phyloP scores from a whole-genome alignment of 2,888 invertebrate species.

The Hypselothyrea guttata region DNA sequence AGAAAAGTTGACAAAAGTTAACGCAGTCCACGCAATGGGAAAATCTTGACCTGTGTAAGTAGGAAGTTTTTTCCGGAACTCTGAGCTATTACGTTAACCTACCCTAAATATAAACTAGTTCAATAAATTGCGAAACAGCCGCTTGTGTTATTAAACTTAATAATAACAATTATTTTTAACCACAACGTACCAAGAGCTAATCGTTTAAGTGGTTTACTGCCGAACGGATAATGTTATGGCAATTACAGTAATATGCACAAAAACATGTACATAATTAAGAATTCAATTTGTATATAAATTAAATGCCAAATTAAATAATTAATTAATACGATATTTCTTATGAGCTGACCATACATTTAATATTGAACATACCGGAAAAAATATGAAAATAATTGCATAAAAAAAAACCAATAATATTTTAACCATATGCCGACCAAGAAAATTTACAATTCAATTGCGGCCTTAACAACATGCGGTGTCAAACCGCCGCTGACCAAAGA shows the following conservation, averaged over 20 bases:
- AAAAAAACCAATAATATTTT: constrained; percentile 11
- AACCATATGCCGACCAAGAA: constrained; percentile 41
- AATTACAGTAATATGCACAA: background rate
- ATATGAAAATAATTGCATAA: too few relatives aligned
- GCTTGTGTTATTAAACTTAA: background rate
- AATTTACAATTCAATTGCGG: constrained; percentile 66
- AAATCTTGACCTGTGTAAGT: too few relatives aligned
- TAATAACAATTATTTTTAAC: background rate
- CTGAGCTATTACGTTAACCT: too few relatives aligned
- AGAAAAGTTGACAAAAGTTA: too few relatives aligned
- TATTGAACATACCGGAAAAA: background rate
- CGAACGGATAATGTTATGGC: background rate
- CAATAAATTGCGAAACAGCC: too few relatives aligned
- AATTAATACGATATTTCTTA: too few relatives aligned
- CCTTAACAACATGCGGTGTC: constrained; percentile 59
- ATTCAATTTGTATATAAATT: too few relatives aligned
- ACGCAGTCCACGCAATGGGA: too few relatives aligned
- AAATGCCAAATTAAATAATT: too few relatives aligned
- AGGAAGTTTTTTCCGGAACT: too few relatives aligned
- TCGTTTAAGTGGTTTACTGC: background rate
- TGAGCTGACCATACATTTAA: background rate
- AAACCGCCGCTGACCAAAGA: constrained; percentile 53
- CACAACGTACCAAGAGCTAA: background rate
- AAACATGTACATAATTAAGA: background rate
- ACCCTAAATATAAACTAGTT: too few relatives aligned